Base-by-base conservation (phyloP, 2,797 vertebrate genomes). In the Yasuhikotakia modesta region DNA sequence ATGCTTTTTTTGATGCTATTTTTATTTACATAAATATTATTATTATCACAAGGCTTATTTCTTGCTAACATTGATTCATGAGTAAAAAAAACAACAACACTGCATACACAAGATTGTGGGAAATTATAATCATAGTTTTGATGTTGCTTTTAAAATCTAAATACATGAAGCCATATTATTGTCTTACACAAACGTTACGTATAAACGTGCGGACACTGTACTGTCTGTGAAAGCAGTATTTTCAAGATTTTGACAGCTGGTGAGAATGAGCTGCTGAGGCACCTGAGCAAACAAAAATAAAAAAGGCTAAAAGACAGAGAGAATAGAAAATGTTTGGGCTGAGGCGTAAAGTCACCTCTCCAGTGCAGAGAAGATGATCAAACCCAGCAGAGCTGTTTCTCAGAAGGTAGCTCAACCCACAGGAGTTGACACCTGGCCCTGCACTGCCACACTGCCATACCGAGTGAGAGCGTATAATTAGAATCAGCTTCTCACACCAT, bases 381-480 rank as follows among this genome's bases (percentile, higher is more conserved):
- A 72, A 61, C 50, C 30, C 27, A 30, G 24, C 52, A 78, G 66
- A 77, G 53, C 27, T 65, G 24, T 60, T 73, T 67, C 24, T 61
- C 52, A 52, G 75, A 64, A 66, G 68, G 53, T 19, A 68, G 22
- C 66, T 65, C 21, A 65, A 70, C 35, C 43, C 19, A 16, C 39
- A 45, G 60, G 58, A 70, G 35, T 8, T 66, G 50, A 71, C 68
- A 72, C 70, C 14, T 76, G 57, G 65, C 65, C 53, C 14, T 21
- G 57, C 53, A 50, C 8, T 67, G 32, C 66, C 63, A 65, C 17
- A 35, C 17, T 27, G 53, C 19, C 27, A 70, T 30, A 53, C 63
- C 60, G n/a, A 71, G 22, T 73, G 30, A 73, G 68, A 76, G 45
- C 35, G 14, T 55, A 50, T 50, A 69, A 77, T 69, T 76, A 69